A percentile compares a stretch with the other conserved stretches of the same genome.
Evolutionary conservation across 2,888 invertebrate genomes (phyloP).

Genomic region (Hypsopygia costalis): DNA sequence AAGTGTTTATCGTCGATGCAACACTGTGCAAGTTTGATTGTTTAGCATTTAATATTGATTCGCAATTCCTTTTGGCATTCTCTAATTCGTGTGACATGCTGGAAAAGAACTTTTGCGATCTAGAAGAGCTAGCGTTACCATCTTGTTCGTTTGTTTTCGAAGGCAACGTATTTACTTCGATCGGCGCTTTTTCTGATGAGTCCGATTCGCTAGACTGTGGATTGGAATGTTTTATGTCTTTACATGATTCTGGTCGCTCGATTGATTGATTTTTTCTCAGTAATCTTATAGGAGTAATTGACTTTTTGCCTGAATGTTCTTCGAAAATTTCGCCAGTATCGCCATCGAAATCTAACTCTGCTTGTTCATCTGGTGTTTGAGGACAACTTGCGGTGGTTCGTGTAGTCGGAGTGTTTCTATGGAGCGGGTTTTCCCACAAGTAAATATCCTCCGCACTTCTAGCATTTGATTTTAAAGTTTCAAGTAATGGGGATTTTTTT

Average conservation of each 20-base stretch:
- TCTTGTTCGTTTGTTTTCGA: constrained; percentile 30
- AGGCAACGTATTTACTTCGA: constrained; percentile 21
- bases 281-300: constrained; percentile 84
- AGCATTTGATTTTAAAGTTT: constrained; percentile 60
- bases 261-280: constrained; percentile 67
- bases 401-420: constrained; percentile 74
- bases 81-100: constrained; percentile 75
- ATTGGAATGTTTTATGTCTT: constrained; percentile 37
- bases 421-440: constrained; percentile 90
- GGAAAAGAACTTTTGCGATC: constrained; percentile 74
- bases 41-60: constrained; percentile 64
- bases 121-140: constrained; percentile 43
- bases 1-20: constrained; percentile 73
- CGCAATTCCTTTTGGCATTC: constrained; percentile 70
- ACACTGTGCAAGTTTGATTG: constrained; percentile 71
- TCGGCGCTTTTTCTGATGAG: constrained; percentile 28
- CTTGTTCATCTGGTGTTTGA: constrained; percentile 86
- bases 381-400: constrained; percentile 70
- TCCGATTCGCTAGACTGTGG: constrained; percentile 65
- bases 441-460: constrained; percentile 85
- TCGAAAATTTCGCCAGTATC: constrained; percentile 81
- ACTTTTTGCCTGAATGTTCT: constrained; percentile 83
- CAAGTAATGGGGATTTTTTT: constrained; percentile 57
- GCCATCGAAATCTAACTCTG: constrained; percentile 85
- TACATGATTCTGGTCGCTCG: constrained; percentile 47